Base-by-base conservation (phyloP, 2,113 vertebrate genomes). In the Neolamprologus brichardi region DNA sequence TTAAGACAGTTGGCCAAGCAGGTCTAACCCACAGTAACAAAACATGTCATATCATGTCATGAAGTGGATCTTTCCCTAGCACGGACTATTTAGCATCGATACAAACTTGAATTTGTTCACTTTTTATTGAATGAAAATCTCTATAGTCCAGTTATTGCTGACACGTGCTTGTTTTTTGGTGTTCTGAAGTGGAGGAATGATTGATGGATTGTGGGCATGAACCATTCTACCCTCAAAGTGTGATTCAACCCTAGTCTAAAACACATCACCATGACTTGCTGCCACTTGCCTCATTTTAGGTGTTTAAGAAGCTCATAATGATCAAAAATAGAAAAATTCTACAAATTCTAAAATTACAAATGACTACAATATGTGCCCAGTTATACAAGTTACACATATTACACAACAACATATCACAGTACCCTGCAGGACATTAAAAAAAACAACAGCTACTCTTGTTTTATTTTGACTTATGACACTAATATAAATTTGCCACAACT, bases 401-500 rank as follows among this genome's bases (percentile, higher is more conserved):
- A 51, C 18, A 1, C 12, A 54, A 54, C 18, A 6, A 20, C 30
- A 75, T n/a, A 72, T 75, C 7, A 34, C 8, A 82, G 37, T 70
- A 90, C 86, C 86, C 79, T 82, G 88, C 90, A 30, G 32, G 14
- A 85, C 23, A 56, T 77, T 83, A 81, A 62, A 39, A 82, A 37
- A 54, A 17, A 15, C 37, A 90, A 52, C 20, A 15, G 60, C 46
- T 23, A 15, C 39, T 81, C 67, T 46, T 84, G 28, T 34, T 85
- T 87, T 67, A 79, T 39, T 37, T 56, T 86, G 88, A 94, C 83
- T 88, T 79, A 90, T 91, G 80, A 79, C 85, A 58, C 77, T 46
- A 84, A 92, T 90, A 84, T 77, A 84, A 89, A 90, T 92, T 86
- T 89, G 88, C 83, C 84, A 86, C 80, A 87, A 92, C 85, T 91